Evolutionary conservation across 2,797 vertebrate species (phyloP), one percentile per base, ranked within the genome.

Genomic region (Amphiprion clarkii): DNA sequence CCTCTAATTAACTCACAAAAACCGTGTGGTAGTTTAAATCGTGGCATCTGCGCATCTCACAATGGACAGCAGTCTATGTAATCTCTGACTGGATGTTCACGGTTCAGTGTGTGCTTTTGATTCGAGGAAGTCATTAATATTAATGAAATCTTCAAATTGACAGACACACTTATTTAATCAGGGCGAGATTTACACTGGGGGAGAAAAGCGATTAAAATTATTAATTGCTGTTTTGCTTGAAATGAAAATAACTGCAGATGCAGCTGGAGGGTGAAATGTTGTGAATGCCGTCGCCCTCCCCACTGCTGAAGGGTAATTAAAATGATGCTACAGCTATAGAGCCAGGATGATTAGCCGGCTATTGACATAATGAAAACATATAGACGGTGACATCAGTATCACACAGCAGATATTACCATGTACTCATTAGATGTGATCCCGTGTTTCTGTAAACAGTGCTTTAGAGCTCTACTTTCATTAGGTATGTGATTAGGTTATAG

Each of bases 201-300:
- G 6, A 33, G 58, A 63, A 39, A 46, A 53, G 19, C 13, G 14
- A 70, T 83, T 72, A 44, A 61, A 57, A 68, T 67, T 2, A 60
- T 56, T 64, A 79, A 77, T 63, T 62, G 53, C 44, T 74, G 75
- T 81, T 81, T 79, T 57, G 33, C n/a, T 60, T 60, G 29, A 27
- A 69, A 44, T 54, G 16, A 31, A 17, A 65, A 33, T 48, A 58
- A 46, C 44, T 44, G 13, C 66, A 48, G 59, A 0, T 13, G 31
- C 21, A 54, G 57, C 73, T 82, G 59, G 66, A 52, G 61, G 53
- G 67, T 44, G n/a, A 70, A 70, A 23, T 3, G 8, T 17, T 31
- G 2, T 31, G 21, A 25, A 21, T 4, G 59, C 29, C 39, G 64
- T 25, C 6, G 2, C 9, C 11, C 29, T 64, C 40, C 51, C 6